Conservation (phyloP, 2,113 vertebrate species). For the Gadus chalcogrammus region DNA sequence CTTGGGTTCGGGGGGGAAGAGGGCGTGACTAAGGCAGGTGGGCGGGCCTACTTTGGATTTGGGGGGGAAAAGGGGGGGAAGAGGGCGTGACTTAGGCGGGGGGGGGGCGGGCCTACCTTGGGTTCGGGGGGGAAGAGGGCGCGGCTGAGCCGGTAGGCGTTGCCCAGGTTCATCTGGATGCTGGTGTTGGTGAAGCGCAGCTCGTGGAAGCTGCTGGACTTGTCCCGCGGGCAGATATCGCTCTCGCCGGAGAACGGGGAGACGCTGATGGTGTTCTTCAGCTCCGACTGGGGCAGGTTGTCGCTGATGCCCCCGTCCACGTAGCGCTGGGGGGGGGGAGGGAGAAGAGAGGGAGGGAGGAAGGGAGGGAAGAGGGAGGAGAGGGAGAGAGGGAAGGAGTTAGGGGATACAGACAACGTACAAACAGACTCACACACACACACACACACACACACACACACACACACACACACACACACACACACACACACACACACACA, state of each 20-base stretch:
- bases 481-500: too few relatives aligned
- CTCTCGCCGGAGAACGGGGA: constrained; percentile 88
- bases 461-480: too few relatives aligned
- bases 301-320: constrained; percentile 86
- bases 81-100: too few relatives aligned
- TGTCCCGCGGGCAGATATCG: constrained; percentile 88
- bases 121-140: constrained; percentile 81
- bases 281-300: constrained; percentile 77
- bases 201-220: constrained; percentile 81
- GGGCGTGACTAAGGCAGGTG: too few relatives aligned
- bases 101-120: constrained; percentile 64
- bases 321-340: constrained; percentile 74
- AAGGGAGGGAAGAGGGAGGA: neutral
- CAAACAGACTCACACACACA: too few relatives aligned
- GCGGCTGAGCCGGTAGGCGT: constrained; percentile 76
- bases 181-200: constrained; percentile 80
- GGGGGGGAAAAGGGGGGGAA: too few relatives aligned
- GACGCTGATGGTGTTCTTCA: constrained; percentile 86
- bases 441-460: too few relatives aligned
- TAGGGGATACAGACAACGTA: too few relatives aligned
- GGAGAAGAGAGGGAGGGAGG: neutral
- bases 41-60: too few relatives aligned
- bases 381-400: neutral
- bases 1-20: too few relatives aligned
- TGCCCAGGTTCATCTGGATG: constrained; percentile 80